Base-by-base conservation (phyloP, 2,888 invertebrate genomes). In the Eledone cirrhosa region DNA sequence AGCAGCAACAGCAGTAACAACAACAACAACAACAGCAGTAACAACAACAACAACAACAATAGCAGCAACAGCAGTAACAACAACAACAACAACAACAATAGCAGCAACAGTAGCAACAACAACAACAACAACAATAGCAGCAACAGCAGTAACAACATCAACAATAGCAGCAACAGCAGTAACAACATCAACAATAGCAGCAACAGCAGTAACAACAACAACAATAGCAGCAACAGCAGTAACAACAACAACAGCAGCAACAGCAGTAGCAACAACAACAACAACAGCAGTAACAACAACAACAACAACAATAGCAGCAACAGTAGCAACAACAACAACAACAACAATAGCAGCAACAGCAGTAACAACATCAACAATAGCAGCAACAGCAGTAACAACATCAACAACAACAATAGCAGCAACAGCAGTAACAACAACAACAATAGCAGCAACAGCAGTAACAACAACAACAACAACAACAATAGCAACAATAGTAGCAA, bases 301-400 rank as follows among this genome's bases (percentile, higher is more conserved):
- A 78, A 69, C 33, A 72, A n/a, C 41, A 75, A 47, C 33, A 78
- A 69, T 59, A 78, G 69, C 27, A 69, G 78, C 33, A 59, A 69
- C 33, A 31, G 69, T 75, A 75, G 76, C 41, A 75, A 47, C 16
- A 31, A 16, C 41, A 31, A 47, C 19, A 75, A 47, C 41, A 33
- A 47, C 41, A 33, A 47, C 41, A 31, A 24, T 31, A 75, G 76
- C 16, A 24, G 31, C 19, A 75, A 47, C 19, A 75, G 76, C 41
- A 31, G 27, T 19, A 31, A 24, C 19, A 75, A 16, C 41, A 75
- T 31, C 41, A 31, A 47, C 41, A 75, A 47, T 75, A 31, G 41
- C 19, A 75, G 76, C 41, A 75, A 47, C 41, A 75, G 76, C 41
- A 75, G 76, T 75, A 75, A 47, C 41, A 75, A 47, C 13, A 47